Evolutionary conservation across 64 coral and sea anemone genomes (phyloP).

Genomic region (Stylophora pistillata): DNA sequence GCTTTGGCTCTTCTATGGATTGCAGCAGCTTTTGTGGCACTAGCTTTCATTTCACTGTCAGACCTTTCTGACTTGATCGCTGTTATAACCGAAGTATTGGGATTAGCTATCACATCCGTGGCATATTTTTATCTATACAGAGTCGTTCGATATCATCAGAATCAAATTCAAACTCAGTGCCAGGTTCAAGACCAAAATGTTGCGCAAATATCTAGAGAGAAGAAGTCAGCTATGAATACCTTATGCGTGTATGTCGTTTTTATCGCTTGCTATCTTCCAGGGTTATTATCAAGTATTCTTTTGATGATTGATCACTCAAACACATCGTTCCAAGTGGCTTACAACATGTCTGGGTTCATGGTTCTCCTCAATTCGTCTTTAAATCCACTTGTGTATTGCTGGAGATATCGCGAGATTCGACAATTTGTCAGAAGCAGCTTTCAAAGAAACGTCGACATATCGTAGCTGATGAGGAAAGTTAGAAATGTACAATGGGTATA

Average conservation of each 20-base stretch:
- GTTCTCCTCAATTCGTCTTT: conserved; percentile 14
- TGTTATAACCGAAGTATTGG: conserved; percentile 5
- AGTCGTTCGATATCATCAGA: too few relatives aligned
- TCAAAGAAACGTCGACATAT: not conserved
- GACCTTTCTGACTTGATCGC: conserved; percentile 12
- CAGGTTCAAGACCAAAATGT: not conserved
- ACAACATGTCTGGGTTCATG: not conserved
- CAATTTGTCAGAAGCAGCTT: not conserved
- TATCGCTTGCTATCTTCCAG: not conserved
- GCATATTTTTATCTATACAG: too few relatives aligned
- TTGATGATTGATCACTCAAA: not conserved
- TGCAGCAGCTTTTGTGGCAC: not conserved
- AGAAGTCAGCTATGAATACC: not conserved
- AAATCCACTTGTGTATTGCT: conserved; percentile 53
- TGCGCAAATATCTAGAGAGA: not conserved
- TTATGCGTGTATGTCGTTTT: conserved; percentile 17
- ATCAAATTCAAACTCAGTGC: too few relatives aligned
- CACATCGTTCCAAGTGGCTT: too few relatives aligned
- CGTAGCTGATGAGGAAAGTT: not conserved
- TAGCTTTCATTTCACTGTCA: not conserved
- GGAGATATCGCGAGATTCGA: conserved; percentile 34
- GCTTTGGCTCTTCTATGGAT: conserved; percentile 18
- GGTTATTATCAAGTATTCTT: not conserved
- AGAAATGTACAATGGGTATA: too few relatives aligned
- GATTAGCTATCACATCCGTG: conserved; percentile 2